Base-by-base conservation (phyloP, 2,113 vertebrate species). In the Tychaedon coryphoeus region DNA sequence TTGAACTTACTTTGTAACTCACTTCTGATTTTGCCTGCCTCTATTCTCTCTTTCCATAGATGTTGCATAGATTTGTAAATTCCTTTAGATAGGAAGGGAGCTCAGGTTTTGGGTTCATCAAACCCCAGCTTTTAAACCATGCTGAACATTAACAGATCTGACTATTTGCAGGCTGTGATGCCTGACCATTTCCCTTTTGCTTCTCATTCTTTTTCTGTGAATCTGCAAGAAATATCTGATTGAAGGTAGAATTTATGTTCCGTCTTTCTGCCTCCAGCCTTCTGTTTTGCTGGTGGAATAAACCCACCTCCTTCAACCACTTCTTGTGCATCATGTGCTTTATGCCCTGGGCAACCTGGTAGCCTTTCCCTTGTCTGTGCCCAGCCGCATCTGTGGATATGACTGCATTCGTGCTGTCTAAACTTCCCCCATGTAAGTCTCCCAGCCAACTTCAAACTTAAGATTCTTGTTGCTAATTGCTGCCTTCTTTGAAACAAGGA, bases 131-230 rank as follows among this genome's bases (percentile, higher is more conserved):
- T 91, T 83, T 83, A 61, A 91, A 40, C 36, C 13, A 9, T 19
- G 22, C 15, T 28, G 33, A 51, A 10, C 11, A 16, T 53, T 4
- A 61, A 65, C 40, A 64, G 31, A 7, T 50, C 8, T 58, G 6
- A 1, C 58, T 85, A 9, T 16, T 53, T 47, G 38, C 0, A 0
- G 48, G 18, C 34, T 85, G 33, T n/a, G 24, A 18, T 87, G n/a
- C 60, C 50, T 74, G 81, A 42, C 33, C 18, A 42, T 70, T 87
- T 73, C 29, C 15, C 24, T 89, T 48, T 62, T 80, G 20, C 50
- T 28, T 82, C 42, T 54, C 24, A 38, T 58, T 34, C 9, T 64
- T 71, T 45, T 56, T 20, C 40, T 64, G 10, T 83, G 31, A 71
- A 28, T 23, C 15, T 79, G 48, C 29, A 53, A 64, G 34, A 66